phyloP scores from a whole-genome alignment of 2,113 vertebrate genomes.

The Ploceus nigricollis region DNA sequence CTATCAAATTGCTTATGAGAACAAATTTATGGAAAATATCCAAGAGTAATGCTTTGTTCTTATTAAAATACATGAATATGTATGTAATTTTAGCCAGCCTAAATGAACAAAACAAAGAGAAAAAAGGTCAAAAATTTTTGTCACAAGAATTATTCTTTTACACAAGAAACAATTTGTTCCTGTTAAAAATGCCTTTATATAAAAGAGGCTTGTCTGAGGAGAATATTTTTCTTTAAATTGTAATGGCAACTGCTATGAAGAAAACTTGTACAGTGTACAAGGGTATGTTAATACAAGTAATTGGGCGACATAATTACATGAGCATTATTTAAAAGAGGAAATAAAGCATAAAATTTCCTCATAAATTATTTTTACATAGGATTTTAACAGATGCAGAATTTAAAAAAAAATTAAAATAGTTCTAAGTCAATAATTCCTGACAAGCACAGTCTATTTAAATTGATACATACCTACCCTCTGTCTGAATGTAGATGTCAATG shows the following conservation, averaged over 20 bases:
- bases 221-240: not conserved
- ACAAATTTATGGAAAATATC: constrained; percentile 78
- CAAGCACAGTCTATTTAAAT: not conserved
- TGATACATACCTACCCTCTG: not conserved
- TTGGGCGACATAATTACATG: not conserved
- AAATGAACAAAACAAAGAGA: constrained; percentile 70
- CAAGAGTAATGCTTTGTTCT: constrained; percentile 72
- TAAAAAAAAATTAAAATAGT: not conserved
- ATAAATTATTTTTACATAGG: not conserved
- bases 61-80: constrained; percentile 80
- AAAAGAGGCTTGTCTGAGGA: not conserved
- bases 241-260: not conserved
- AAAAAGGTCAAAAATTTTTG: constrained; percentile 67
- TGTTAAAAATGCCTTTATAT: not conserved
- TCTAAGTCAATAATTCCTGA: not conserved
- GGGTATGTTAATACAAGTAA: not conserved
- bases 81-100: constrained; percentile 78
- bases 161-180: not conserved
- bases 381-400: not conserved
- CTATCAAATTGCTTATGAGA: constrained; percentile 72
- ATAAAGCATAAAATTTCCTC: constrained; percentile 22
- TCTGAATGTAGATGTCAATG: not conserved
- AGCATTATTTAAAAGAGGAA: not conserved
- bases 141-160: constrained; percentile 13
- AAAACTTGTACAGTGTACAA: not conserved